Base-by-base conservation (phyloP, 1,140 invertebrate species). In the Galleria mellonella region DNA sequence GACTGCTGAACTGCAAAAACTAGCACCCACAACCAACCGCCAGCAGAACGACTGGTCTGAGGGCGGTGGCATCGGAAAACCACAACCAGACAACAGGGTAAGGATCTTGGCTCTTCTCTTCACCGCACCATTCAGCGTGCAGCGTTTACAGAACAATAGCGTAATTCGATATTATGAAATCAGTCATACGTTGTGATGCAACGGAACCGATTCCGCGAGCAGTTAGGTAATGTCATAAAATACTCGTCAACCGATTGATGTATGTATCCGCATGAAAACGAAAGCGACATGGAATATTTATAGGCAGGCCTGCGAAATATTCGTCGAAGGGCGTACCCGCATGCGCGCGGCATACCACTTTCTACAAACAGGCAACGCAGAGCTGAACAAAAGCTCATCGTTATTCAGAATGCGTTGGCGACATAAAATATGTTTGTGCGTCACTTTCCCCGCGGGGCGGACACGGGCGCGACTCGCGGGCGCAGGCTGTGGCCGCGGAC, bases 11-110 rank as follows among this genome's bases (percentile, higher is more conserved):
- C 88, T 94, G 10, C 92, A 94, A 72, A 94, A 94, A 72, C 75
- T 95, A 49, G 91, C 93, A 0, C 93, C 93, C 11, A 92, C 92
- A 11, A 92, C 87, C 33, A 91, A 94, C 64, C 89, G 93, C 13
- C 87, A 87, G 10, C 92, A 94, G 72, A 94, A 94, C 58, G 94
- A 95, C 66, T 96, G 94, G 94, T 94, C 93, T 2, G 89, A 91
- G 58, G 92, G 85, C 43, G 94, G 94, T 51, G 93, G 93, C 43
- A 91, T 94, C 62, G 91, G 91, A 9, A 90, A 90, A 82, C 93
- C 93, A 12, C 94, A 95, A 68, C 94, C 94, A 0, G 94, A 95
- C 62, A 94, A 95, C 77, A 89, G 92, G 46, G 86, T 87, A 74
- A 69, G 72, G 17, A 56, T 33, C 36, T 17, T 37, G 17, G 4